phyloP scores from a whole-genome alignment of 2,113 vertebrate species.

The Ellobius talpinus region DNA sequence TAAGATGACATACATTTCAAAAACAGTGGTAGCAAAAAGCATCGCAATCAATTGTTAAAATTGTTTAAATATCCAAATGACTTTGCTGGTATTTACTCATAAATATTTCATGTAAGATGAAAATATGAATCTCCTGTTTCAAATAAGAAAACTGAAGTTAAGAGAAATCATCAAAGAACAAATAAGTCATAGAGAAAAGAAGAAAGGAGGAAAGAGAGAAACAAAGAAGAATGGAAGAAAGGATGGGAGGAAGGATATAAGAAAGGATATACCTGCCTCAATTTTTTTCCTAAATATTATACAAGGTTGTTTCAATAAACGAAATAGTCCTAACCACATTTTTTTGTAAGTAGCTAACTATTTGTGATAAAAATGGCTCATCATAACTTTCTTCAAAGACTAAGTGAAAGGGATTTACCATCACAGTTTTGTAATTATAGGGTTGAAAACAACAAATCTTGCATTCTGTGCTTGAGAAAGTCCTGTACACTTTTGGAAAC shows the following conservation, averaged over 20 bases:
- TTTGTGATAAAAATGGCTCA: not conserved
- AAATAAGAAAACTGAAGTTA: conserved; percentile 30
- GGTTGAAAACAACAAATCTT: not conserved
- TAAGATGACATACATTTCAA: not conserved
- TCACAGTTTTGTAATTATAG: not conserved
- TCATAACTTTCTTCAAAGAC: not conserved
- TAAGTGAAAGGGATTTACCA: not conserved
- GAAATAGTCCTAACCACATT: not conserved
- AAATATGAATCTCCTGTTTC: not conserved
- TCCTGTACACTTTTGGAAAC: not conserved
- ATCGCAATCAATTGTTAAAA: not conserved
- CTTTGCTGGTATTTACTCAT: not conserved
- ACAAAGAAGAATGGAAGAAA: not conserved
- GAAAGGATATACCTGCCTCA: not conserved
- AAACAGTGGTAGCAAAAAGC: not conserved
- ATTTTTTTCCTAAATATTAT: not conserved
- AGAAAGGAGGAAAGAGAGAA: not conserved
- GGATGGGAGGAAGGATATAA: too few relatives aligned
- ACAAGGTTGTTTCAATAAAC: not conserved
- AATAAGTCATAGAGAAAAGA: not conserved
- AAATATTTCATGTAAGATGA: not conserved
- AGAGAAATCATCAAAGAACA: not conserved
- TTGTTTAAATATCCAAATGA: not conserved
- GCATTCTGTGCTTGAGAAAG: not conserved
- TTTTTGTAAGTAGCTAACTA: not conserved